phyloP scores from a whole-genome alignment of 2,888 invertebrate genomes.

The Tortrix viridana region DNA sequence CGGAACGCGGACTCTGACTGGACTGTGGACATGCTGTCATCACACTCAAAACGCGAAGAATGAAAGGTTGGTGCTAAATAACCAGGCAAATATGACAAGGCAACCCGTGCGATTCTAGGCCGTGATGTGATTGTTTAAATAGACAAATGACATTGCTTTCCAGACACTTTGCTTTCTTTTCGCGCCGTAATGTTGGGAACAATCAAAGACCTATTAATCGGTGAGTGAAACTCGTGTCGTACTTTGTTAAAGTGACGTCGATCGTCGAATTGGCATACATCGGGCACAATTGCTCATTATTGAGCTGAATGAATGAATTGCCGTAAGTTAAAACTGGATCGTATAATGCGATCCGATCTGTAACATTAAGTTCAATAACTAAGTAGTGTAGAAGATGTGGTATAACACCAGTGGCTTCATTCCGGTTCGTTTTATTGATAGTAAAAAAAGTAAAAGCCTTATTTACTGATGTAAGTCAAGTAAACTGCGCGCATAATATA shows the following conservation, averaged over 20 bases:
- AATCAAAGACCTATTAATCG: conserved; percentile 30
- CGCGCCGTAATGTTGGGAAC: conserved; percentile 28
- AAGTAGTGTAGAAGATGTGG: conserved; percentile 5
- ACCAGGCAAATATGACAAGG: conserved; percentile 52
- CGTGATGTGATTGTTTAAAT: conserved; percentile 42
- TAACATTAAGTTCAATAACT: conserved; percentile 17
- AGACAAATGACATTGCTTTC: conserved; percentile 40
- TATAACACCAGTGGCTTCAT: conserved; percentile 27
- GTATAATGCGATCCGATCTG: conserved; percentile 5
- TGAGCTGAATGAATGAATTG: conserved; percentile 54
- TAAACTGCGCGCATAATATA: neutral
- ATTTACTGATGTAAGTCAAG: conserved; percentile 18
- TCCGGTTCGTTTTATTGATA: conserved; percentile 20
- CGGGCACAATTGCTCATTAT: conserved; percentile 38
- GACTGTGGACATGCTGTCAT: conserved; percentile 50
- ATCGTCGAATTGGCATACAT: conserved; percentile 25
- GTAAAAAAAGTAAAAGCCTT: conserved; percentile 13
- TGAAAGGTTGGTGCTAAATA: conserved; percentile 49
- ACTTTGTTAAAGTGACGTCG: conserved; percentile 23
- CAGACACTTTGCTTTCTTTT: conserved; percentile 50
- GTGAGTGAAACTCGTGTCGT: conserved; percentile 31
- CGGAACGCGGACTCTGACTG: conserved; percentile 33
- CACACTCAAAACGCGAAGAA: conserved; percentile 49
- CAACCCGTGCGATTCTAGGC: conserved; percentile 43
- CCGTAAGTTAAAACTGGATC: conserved; percentile 17